phyloP scores from a whole-genome alignment of 2,113 vertebrate species.

The Mustela lutreola region DNA sequence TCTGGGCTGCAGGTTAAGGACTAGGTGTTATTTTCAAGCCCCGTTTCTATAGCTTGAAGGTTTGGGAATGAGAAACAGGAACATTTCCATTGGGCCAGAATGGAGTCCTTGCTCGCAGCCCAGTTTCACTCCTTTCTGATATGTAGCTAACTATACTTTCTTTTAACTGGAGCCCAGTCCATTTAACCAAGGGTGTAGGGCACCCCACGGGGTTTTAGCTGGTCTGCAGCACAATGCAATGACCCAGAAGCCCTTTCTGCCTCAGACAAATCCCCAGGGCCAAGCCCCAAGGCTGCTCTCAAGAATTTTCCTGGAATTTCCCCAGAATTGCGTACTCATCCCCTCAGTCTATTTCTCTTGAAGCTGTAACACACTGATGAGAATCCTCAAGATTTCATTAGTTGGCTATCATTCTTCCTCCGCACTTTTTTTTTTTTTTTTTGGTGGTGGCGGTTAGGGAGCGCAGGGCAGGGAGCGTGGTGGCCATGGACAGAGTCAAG shows the following conservation, averaged over 20 bases:
- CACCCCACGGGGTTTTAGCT: neutral
- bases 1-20: neutral
- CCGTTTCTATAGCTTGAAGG: neutral
- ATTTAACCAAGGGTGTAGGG: fast-evolving
- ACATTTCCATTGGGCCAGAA: neutral
- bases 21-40: neutral
- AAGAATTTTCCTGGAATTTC: neutral
- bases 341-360: neutral
- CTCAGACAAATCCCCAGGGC: neutral
- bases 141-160: neutral
- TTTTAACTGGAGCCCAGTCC: neutral
- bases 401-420: neutral
- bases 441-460: fast-evolving
- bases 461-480: no score
- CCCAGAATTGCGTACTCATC: neutral
- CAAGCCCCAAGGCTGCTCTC: neutral
- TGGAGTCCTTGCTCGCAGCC: neutral
- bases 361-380: neutral
- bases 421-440: neutral
- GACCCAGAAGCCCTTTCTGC: neutral
- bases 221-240: neutral
- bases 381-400: neutral
- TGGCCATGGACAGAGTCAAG: neutral
- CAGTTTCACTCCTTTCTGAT: neutral
- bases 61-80: no score